These are phyloP conservation scores for Habrosyne pyritoides DNA, from an alignment of 2,888 invertebrate genomes.

Conservation along the genomic window DNA sequence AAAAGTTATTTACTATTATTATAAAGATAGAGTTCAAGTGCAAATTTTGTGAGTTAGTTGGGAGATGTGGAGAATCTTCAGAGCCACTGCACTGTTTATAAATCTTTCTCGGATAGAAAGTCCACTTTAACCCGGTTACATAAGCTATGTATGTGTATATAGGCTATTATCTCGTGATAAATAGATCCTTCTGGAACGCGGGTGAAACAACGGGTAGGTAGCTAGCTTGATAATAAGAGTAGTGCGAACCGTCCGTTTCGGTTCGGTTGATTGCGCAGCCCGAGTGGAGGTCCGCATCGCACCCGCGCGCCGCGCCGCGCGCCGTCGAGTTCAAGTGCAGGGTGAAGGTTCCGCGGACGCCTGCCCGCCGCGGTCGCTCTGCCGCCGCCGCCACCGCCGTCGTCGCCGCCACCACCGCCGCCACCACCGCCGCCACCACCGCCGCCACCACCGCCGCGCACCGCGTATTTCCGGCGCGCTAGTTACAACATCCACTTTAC, in stretches of 20 bases:
- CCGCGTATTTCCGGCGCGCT: too few relatives aligned
- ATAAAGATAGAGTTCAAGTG: conserved; percentile 31
- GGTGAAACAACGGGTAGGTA: too few relatives aligned
- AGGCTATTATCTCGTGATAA: too few relatives aligned
- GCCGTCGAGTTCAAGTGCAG: conserved; percentile 76
- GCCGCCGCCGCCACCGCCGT: conserved; percentile 5
- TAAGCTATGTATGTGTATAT: too few relatives aligned
- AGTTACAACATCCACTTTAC: too few relatives aligned
- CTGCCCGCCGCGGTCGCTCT: conserved; percentile 4
- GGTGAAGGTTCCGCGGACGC: conserved; percentile 70
- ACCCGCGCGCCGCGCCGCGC: conserved; percentile 24
- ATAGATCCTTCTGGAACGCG: too few relatives aligned
- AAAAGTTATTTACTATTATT: too few relatives aligned
- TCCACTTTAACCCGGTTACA: too few relatives aligned
- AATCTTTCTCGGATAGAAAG: too few relatives aligned
- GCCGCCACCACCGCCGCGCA: background rate
- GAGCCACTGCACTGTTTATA: too few relatives aligned
- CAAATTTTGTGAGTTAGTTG: too few relatives aligned
- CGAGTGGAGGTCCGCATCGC: conserved; percentile 37
- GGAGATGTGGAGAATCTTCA: too few relatives aligned
- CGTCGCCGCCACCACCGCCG: background rate
- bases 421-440: background rate
- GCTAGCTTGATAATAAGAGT: conserved; percentile 18
- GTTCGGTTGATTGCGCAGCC: conserved; percentile 67
- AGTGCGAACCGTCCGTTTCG: conserved; percentile 58